A percentile compares a stretch with the other conserved stretches of the same genome.
Conservation (phyloP, 2,888 invertebrate genomes). For the Epirrita christyi region DNA sequence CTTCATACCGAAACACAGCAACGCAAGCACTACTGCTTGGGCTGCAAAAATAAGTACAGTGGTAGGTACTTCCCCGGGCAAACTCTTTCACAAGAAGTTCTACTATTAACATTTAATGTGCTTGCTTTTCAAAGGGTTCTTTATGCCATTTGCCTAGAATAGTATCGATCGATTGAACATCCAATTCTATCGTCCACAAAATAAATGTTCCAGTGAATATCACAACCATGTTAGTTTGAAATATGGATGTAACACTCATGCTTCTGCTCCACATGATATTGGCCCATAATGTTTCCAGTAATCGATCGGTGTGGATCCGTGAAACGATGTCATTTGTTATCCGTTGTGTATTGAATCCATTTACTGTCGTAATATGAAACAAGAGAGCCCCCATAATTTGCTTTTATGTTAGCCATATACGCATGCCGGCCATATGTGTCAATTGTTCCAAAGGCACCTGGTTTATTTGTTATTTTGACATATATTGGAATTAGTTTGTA, state of each 20-base stretch:
- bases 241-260: constrained; percentile 41
- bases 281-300: constrained; percentile 55
- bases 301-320: constrained; percentile 50
- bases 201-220: constrained; percentile 23
- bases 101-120: too few species aligned
- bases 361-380: constrained; percentile 45
- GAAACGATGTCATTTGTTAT: constrained; percentile 57
- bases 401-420: constrained; percentile 24
- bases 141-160: too few species aligned
- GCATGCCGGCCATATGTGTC: constrained; percentile 18
- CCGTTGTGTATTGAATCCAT: constrained; percentile 56
- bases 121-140: too few species aligned
- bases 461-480: constrained; percentile 13
- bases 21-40: too few species aligned
- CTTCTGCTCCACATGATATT: constrained; percentile 47
- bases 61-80: too few species aligned
- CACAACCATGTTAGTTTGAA: constrained; percentile 45
- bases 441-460: constrained; percentile 20
- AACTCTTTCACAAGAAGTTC: too few species aligned
- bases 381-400: constrained; percentile 34
- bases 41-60: too few species aligned
- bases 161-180: too few species aligned
- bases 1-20: too few species aligned
- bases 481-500: constrained; percentile 21
- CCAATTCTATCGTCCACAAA: too few species aligned